phyloP scores from a whole-genome alignment of 2,888 invertebrate genomes.

The Aphidoletes aphidimyza region DNA sequence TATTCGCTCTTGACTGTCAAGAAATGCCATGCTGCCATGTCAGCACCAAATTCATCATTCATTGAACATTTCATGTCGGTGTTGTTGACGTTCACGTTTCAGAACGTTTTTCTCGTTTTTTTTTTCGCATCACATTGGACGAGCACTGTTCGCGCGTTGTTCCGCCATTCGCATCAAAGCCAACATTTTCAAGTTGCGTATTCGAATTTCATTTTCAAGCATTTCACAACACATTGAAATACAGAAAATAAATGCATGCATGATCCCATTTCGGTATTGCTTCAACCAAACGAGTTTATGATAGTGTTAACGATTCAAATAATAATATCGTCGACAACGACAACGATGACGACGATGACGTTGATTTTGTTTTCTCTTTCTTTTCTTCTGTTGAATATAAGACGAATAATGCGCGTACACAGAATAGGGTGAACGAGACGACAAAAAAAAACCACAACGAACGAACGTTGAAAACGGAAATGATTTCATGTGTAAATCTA shows the following conservation, averaged over 20 bases:
- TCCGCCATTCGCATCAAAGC: neutral
- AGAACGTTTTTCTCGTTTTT: neutral
- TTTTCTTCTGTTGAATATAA: neutral
- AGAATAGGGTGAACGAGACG: neutral
- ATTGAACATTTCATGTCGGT: neutral
- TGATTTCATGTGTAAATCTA: slow-evolving; percentile 29
- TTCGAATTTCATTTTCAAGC: slow-evolving; percentile 22
- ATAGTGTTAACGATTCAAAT: slow-evolving; percentile 52
- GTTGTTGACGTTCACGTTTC: neutral
- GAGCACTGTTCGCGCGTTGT: too few species aligned
- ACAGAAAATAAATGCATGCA: slow-evolving; percentile 29
- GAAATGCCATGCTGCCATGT: neutral
- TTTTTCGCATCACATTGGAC: neutral
- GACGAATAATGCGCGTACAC: neutral
- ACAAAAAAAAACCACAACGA: neutral
- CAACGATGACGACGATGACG: too few species aligned
- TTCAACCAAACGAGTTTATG: slow-evolving; percentile 47
- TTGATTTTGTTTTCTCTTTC: too few species aligned
- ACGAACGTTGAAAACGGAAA: neutral
- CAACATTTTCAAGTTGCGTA: slow-evolving; percentile 22
- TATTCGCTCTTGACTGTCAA: too few species aligned
- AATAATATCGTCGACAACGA: slow-evolving; percentile 1
- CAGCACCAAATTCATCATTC: slow-evolving; percentile 5
- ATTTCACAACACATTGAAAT: slow-evolving; percentile 39
- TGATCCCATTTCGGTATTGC: slow-evolving; percentile 21